These are phyloP conservation scores for Smithornis capensis DNA, from an alignment of 2,113 vertebrate genomes.

Conservation along the genomic window DNA sequence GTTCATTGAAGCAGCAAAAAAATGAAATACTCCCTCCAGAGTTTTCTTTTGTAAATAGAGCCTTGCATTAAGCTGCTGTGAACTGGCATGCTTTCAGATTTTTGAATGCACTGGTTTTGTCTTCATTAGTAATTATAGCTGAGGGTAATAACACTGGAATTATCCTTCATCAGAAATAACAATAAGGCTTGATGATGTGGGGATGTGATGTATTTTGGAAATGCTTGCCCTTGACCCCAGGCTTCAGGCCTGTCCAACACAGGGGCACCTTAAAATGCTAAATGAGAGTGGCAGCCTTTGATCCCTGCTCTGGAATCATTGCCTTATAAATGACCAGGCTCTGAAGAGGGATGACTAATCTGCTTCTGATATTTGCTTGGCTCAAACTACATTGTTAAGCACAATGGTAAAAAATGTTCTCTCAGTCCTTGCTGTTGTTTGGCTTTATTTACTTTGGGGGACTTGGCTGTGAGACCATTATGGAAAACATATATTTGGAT, in stretches of 20 bases:
- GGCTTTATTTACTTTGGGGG: background rate
- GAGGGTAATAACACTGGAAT: background rate
- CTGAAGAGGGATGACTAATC: background rate
- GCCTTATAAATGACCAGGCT: fast-evolving
- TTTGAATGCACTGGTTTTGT: slow-evolving; percentile 12
- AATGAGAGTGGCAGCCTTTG: background rate
- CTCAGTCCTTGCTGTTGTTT: background rate
- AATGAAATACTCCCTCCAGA: slow-evolving; percentile 52
- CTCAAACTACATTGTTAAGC: background rate
- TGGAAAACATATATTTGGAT: background rate
- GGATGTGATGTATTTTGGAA: background rate
- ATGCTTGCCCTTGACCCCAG: background rate
- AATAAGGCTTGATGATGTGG: background rate
- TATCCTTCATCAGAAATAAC: background rate
- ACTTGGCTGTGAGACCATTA: background rate
- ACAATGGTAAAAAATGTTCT: background rate
- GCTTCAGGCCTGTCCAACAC: background rate
- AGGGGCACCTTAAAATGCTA: background rate
- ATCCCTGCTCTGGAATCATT: background rate
- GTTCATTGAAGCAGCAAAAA: slow-evolving; percentile 51
- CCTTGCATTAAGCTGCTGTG: slow-evolving; percentile 29
- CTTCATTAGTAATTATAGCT: slow-evolving; percentile 47
- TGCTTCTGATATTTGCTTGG: background rate
- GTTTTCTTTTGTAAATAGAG: background rate
- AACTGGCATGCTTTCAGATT: slow-evolving; percentile 14